These are phyloP conservation scores for Charaxes varanes DNA, from an alignment of 1,140 invertebrate genomes.

Conservation along the genomic window DNA sequence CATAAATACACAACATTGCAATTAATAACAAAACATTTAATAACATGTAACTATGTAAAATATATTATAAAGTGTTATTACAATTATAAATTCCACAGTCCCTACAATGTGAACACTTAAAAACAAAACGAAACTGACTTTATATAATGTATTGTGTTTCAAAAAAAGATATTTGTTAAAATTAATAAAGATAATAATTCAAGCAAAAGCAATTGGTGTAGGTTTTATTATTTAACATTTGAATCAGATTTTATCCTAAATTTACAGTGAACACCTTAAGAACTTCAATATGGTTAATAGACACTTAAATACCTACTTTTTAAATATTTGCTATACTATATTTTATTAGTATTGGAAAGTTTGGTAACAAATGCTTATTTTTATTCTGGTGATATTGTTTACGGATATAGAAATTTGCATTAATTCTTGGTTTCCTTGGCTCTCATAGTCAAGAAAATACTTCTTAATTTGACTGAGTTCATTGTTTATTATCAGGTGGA, in stretches of 20 bases:
- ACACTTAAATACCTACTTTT: neutral
- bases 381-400: too few relatives aligned
- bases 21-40: constrained; percentile 12
- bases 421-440: constrained; percentile 4
- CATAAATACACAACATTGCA: constrained; percentile 11
- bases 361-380: constrained; percentile 13
- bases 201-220: neutral
- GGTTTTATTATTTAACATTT: neutral
- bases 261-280: neutral
- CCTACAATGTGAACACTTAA: too few relatives aligned
- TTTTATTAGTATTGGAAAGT: constrained; percentile 36
- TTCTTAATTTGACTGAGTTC: too few relatives aligned
- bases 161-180: too few relatives aligned
- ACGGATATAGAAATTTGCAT: neutral
- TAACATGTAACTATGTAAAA: constrained; percentile 3
- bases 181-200: neutral
- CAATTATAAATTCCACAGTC: too few relatives aligned
- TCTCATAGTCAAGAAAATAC: too few relatives aligned
- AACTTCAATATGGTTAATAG: neutral
- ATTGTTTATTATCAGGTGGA: constrained; percentile 76
- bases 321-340: neutral
- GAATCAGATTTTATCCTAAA: neutral
- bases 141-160: too few relatives aligned
- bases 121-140: too few relatives aligned
- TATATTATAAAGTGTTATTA: too few relatives aligned